phyloP scores from a whole-genome alignment of 2,888 invertebrate species.

The Sarcophaga subvicina region DNA sequence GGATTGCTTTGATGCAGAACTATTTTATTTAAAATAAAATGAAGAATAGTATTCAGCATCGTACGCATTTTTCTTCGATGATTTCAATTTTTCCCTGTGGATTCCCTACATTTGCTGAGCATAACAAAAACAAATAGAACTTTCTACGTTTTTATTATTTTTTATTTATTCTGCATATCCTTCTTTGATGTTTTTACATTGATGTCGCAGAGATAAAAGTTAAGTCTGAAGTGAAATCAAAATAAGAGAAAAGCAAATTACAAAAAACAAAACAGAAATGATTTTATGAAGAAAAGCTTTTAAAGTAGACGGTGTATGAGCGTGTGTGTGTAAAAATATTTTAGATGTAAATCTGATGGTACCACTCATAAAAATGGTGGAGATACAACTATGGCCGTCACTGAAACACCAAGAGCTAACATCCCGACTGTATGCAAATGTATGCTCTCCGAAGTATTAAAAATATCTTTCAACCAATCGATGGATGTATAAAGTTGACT shows the following conservation, averaged over 20 bases:
- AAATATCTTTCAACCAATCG: constrained; percentile 65
- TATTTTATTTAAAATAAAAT: constrained; percentile 46
- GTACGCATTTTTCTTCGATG: constrained; percentile 46
- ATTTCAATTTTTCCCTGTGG: constrained; percentile 36
- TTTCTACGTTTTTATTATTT: constrained; percentile 13
- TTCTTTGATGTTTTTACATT: neutral
- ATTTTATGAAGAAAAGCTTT: constrained; percentile 76
- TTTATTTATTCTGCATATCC: neutral
- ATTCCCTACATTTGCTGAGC: constrained; percentile 16
- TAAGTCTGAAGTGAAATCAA: neutral
- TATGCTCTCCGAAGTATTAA: constrained; percentile 54
- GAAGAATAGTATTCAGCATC: constrained; percentile 40
- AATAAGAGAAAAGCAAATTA: neutral
- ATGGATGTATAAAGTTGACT: constrained; percentile 66
- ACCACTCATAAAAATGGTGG: too few relatives aligned
- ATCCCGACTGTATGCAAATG: constrained; percentile 24
- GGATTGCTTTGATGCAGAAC: constrained; percentile 1
- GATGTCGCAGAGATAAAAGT: constrained; percentile 5
- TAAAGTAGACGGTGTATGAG: constrained; percentile 46
- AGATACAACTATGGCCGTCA: too few relatives aligned
- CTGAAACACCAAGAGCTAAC: too few relatives aligned
- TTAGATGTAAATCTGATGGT: too few relatives aligned
- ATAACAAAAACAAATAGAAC: constrained; percentile 36
- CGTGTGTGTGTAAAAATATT: neutral
- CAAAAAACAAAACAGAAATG: constrained; percentile 72